Evolutionary conservation across 2,797 vertebrate genomes (phyloP).

Genomic region (Chromis chromis): DNA sequence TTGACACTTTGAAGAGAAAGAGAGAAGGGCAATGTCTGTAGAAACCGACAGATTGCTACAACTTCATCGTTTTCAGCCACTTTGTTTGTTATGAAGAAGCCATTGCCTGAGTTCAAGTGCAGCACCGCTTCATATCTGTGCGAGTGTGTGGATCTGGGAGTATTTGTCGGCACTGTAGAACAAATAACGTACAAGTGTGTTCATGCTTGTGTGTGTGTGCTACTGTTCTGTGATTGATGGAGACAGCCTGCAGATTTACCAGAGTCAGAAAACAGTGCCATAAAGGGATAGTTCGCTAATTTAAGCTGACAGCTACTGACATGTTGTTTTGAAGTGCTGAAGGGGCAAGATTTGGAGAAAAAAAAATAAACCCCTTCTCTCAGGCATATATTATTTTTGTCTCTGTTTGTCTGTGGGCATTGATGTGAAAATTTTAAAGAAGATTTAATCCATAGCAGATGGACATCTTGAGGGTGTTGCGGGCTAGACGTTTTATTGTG

Average conservation of each 20-base stretch:
- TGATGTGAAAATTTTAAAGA: constrained; percentile 61
- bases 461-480: constrained; percentile 59
- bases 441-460: constrained; percentile 70
- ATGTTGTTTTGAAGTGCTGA: constrained; percentile 77
- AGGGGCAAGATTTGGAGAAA: constrained; percentile 62
- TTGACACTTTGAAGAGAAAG: constrained; percentile 53
- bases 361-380: constrained; percentile 47
- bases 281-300: constrained; percentile 70
- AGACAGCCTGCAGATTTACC: constrained; percentile 75
- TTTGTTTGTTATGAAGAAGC: constrained; percentile 57
- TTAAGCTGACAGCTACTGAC: constrained; percentile 78
- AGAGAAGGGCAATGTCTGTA: constrained; percentile 40
- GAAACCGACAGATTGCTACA: constrained; percentile 55
- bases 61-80: constrained; percentile 58
- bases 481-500: constrained; percentile 51
- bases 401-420: constrained; percentile 47
- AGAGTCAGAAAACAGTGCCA: constrained; percentile 61
- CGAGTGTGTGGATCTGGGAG: constrained; percentile 11
- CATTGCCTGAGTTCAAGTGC: constrained; percentile 45
- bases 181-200: constrained; percentile 45
- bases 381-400: constrained; percentile 65
- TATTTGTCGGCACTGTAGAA: constrained; percentile 37
- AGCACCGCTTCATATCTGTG: constrained; percentile 5
- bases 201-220: constrained; percentile 18
- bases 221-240: constrained; percentile 65